Conservation (phyloP, 2,113 vertebrate genomes). For the Panthera uncia region DNA sequence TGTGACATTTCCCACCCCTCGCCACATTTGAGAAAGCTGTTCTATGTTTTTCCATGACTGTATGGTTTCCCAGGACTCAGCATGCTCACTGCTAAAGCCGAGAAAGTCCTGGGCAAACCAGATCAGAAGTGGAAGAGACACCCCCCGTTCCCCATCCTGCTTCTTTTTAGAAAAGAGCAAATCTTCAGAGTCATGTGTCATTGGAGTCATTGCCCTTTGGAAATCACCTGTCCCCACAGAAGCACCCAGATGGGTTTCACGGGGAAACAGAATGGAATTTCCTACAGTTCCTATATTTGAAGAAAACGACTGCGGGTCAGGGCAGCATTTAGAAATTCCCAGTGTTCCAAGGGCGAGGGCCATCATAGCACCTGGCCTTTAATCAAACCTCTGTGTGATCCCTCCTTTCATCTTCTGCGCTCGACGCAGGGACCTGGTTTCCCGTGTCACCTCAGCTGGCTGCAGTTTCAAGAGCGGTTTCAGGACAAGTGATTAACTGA, state of each 20-base stretch:
- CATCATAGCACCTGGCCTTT: not conserved
- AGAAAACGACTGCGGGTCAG: not conserved
- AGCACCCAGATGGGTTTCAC: not conserved
- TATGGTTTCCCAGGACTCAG: not conserved
- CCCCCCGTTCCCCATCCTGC: not conserved
- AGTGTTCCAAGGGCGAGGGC: not conserved
- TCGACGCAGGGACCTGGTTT: slow-evolving; percentile 28
- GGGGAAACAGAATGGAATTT: not conserved
- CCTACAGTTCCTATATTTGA: slow-evolving; percentile 29
- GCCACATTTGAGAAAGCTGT: not conserved
- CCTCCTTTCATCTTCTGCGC: not conserved
- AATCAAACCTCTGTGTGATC: not conserved
- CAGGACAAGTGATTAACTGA: slow-evolving; percentile 39
- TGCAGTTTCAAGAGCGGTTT: not conserved
- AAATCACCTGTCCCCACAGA: not conserved
- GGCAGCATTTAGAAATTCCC: not conserved
- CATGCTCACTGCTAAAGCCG: not conserved
- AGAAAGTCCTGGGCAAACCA: not conserved
- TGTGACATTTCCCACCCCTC: not conserved
- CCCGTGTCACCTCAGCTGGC: not conserved
- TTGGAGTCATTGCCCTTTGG: not conserved
- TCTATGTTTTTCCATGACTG: not conserved
- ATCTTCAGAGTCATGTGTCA: not conserved
- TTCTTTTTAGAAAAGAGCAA: not conserved
- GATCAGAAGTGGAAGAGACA: not conserved